phyloP scores from a whole-genome alignment of 2,113 vertebrate genomes.

The human (Homo sapiens) region GRCh38 chr7:21212001-21212500 shows the following conservation, averaged over 20 bases:
- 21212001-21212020: background rate
- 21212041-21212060: slow-evolving; percentile 55
- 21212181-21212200: slow-evolving; percentile 81
- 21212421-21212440: background rate
- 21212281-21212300: slow-evolving; percentile 31
- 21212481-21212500: slow-evolving; percentile 2
- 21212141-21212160: slow-evolving; percentile 82
- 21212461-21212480: background rate
- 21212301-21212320: slow-evolving; percentile 55
- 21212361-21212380: background rate
- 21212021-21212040: slow-evolving; percentile 17
- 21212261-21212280: slow-evolving; percentile 60
- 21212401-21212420: background rate
- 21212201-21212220: slow-evolving; percentile 83
- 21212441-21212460: background rate
- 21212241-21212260: slow-evolving; percentile 75
- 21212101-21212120: slow-evolving; percentile 72
- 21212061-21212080: slow-evolving; percentile 58
- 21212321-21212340: slow-evolving; percentile 49
- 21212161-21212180: slow-evolving; percentile 81
- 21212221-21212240: slow-evolving; percentile 78
- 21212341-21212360: background rate
- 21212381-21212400: background rate
- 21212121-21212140: slow-evolving; percentile 80
- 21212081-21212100: slow-evolving; percentile 72